Evolutionary conservation across 2,113 vertebrate genomes (phyloP).

Genomic region (Spea bombifrons): DNA sequence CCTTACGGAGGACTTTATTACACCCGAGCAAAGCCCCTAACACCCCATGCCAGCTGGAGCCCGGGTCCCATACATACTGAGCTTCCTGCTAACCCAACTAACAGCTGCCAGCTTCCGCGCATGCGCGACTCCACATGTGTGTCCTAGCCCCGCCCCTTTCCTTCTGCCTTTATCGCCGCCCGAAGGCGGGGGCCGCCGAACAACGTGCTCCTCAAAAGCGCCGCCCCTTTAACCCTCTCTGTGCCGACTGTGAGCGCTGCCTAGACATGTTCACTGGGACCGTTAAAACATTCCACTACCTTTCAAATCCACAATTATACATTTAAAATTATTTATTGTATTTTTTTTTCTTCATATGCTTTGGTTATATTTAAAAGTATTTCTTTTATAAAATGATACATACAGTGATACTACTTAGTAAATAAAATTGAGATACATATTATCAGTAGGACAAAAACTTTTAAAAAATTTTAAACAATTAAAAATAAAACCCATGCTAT

Average conservation of each 20-base stretch:
- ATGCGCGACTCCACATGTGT: neutral
- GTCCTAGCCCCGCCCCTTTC: neutral
- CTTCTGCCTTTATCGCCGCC: neutral
- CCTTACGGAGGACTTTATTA: neutral
- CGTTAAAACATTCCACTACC: too few species aligned
- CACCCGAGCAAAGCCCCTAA: neutral
- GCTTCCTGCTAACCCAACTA: slow-evolving; percentile 15
- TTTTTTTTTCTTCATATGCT: too few species aligned
- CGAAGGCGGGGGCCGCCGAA: neutral
- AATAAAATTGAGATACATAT: too few species aligned
- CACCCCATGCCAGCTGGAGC: slow-evolving; percentile 15
- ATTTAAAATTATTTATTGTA: too few species aligned
- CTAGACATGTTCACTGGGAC: too few species aligned
- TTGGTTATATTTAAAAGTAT: too few species aligned
- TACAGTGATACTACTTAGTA: too few species aligned
- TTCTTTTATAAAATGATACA: too few species aligned
- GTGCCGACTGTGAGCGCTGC: neutral
- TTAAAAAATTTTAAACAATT: too few species aligned
- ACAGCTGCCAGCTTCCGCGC: slow-evolving; percentile 21
- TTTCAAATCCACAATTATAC: too few species aligned
- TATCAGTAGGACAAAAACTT: too few species aligned
- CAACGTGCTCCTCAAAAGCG: neutral
- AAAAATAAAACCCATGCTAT: too few species aligned
- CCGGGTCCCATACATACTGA: slow-evolving; percentile 11
- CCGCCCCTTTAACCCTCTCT: neutral